Base-by-base conservation (phyloP, 2,797 vertebrate species). In the Zalophus californianus region DNA sequence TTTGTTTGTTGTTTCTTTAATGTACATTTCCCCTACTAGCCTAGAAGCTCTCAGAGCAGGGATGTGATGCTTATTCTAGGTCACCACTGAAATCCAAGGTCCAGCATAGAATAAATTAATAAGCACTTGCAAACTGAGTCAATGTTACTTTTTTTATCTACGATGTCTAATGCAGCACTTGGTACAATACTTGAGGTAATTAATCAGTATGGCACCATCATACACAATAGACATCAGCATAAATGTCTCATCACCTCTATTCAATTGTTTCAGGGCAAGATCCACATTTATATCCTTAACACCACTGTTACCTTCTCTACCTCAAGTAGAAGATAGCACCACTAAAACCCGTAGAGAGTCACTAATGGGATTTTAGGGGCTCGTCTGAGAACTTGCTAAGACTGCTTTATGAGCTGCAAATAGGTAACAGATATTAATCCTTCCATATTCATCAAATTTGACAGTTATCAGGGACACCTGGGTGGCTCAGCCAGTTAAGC, bases 61-160 rank as follows among this genome's bases (percentile, higher is more conserved):
- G 27, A 89, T 18, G 50, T 12, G 27, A 68, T 35, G 5, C 3
- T 32, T 83, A 16, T 82, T 92, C 72, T 54, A 94, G 44, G 48
- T 91, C 11, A 82, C 72, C 48, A 50, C 25, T 50, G 58, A 94
- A 95, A 93, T 29, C 20, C 35, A 73, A 66, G 29, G 56, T 27
- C 56, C 38, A 75, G 32, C 82, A 91, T 66, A 89, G n/a, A 21
- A 78, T 27, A 83, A 91, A 87, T 50, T 97, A 66, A 77, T 78
- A 50, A 72, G 25, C 14, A 35, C 21, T 70, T 50, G 13, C 29
- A 2, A 86, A 95, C 1, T 73, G 15, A 79, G 52, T n/a, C 50
- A 66, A 1, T 54, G 27, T 16, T 82, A 50, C 62, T 93, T 84
- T 92, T 94, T 92, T 32, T 54, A 86, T 54, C 85, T 87, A 41